Evolutionary conservation across 2,888 invertebrate species (phyloP).

Genomic region (Emmelina monodactyla): DNA sequence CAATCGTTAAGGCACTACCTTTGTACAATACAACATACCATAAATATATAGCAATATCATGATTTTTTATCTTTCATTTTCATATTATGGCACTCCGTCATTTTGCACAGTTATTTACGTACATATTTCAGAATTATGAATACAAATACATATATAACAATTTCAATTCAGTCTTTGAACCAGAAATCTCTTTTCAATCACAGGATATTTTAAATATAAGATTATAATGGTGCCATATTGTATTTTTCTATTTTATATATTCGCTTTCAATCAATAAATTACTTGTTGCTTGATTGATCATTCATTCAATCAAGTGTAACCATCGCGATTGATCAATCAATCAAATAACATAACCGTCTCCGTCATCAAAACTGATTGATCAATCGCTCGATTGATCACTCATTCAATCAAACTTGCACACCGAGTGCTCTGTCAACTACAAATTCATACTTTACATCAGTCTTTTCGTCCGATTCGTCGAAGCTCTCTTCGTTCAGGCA

Average conservation of each 20-base stretch:
- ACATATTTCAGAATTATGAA: constrained; percentile 27
- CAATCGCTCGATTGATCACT: no score
- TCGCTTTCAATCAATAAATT: no score
- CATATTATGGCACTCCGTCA: constrained; percentile 56
- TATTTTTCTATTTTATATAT: no score
- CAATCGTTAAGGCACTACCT: constrained; percentile 40
- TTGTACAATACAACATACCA: constrained; percentile 18
- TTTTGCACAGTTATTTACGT: constrained; percentile 26
- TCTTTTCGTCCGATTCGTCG: constrained; percentile 29
- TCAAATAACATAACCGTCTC: constrained; percentile 5
- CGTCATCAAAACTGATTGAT: no score
- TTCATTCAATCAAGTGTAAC: no score
- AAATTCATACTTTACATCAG: constrained; percentile 75
- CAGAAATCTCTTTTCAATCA: constrained; percentile 60
- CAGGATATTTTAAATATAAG: constrained; percentile 37
- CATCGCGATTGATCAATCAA: no score
- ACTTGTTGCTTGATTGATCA: no score
- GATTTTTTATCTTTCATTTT: constrained; percentile 20
- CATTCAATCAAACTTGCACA: constrained; percentile 76
- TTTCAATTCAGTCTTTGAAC: constrained; percentile 55
- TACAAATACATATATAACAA: constrained; percentile 20
- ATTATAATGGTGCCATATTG: constrained; percentile 38
- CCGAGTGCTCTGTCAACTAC: constrained; percentile 85
- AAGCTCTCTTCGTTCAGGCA: constrained; percentile 19
- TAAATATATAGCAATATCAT: constrained; percentile 1